Percentiles rank a stretch among this genome's conserved stretches.
Evolutionary conservation across 2,113 vertebrate genomes (phyloP).

Genomic region (Nothobranchius furzeri): DNA sequence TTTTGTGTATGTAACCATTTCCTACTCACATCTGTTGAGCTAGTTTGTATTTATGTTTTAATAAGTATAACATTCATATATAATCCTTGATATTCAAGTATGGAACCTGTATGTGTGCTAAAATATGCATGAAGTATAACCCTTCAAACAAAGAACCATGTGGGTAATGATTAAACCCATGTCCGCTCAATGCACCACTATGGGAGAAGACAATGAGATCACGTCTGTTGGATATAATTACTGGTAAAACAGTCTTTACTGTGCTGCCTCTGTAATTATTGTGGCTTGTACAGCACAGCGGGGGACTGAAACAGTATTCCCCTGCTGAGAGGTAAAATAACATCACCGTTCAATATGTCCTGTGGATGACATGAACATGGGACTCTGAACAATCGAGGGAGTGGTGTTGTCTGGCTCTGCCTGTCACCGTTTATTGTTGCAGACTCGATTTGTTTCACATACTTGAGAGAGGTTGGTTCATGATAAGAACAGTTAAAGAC

Average conservation of each 20-base stretch:
- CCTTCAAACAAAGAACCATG: slow-evolving; percentile 21
- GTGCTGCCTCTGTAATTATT: slow-evolving; percentile 56
- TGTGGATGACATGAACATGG: slow-evolving; percentile 23
- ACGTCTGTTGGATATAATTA: slow-evolving; percentile 70
- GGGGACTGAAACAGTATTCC: slow-evolving; percentile 54
- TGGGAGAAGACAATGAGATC: slow-evolving; percentile 59
- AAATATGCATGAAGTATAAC: not conserved
- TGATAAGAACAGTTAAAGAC: slow-evolving; percentile 18
- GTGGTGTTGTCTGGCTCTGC: slow-evolving; percentile 22
- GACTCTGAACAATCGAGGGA: slow-evolving; percentile 19
- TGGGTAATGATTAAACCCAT: slow-evolving; percentile 33
- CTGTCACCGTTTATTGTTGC: slow-evolving; percentile 26
- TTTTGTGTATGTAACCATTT: too few species aligned
- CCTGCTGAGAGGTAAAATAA: slow-evolving; percentile 55
- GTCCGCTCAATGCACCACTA: slow-evolving; percentile 18
- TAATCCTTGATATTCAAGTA: not conserved
- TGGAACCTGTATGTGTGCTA: not conserved
- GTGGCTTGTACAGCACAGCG: slow-evolving; percentile 38
- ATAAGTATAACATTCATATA: too few species aligned
- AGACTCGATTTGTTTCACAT: slow-evolving; percentile 10
- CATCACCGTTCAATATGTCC: slow-evolving; percentile 38
- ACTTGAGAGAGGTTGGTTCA: not conserved
- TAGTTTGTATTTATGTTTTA: too few species aligned
- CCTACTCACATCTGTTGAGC: too few species aligned
- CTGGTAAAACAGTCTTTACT: slow-evolving; percentile 50